Evolutionary conservation across 2,113 vertebrate species (phyloP).

Genomic region (Periophthalmus modestus): DNA sequence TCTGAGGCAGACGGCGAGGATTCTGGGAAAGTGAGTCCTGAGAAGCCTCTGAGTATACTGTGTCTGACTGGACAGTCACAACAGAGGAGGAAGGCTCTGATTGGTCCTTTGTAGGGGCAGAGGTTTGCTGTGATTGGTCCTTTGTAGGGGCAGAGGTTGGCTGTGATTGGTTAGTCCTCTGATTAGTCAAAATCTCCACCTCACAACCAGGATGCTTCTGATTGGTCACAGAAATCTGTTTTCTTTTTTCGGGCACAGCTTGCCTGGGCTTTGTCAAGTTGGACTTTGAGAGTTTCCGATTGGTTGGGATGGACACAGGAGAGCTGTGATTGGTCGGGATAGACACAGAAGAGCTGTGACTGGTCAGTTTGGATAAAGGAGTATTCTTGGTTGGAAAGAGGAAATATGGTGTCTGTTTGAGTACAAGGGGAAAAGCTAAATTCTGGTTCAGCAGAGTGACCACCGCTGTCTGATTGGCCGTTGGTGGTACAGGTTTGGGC

Average conservation of each 20-base stretch:
- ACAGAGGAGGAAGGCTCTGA: background rate
- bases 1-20: slow-evolving; percentile 70
- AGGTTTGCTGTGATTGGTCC: slow-evolving; percentile 31
- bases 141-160: background rate
- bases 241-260: slow-evolving; percentile 36
- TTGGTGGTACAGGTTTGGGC: background rate
- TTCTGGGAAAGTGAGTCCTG: slow-evolving; percentile 55
- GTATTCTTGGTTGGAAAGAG: slow-evolving; percentile 49
- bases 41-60: slow-evolving; percentile 17
- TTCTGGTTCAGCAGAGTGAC: background rate
- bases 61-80: slow-evolving; percentile 29
- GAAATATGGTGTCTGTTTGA: slow-evolving; percentile 50
- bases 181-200: background rate
- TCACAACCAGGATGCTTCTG: background rate
- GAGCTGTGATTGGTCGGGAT: background rate
- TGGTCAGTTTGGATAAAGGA: background rate
- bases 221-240: slow-evolving; percentile 13
- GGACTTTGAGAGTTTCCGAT: background rate
- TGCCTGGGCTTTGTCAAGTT: background rate
- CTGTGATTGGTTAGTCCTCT: slow-evolving; percentile 25
- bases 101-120: background rate
- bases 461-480: background rate
- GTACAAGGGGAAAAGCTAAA: background rate
- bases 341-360: background rate
- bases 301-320: background rate